Conservation (phyloP, 2,113 vertebrate species). For the Dermatemys mawii region DNA sequence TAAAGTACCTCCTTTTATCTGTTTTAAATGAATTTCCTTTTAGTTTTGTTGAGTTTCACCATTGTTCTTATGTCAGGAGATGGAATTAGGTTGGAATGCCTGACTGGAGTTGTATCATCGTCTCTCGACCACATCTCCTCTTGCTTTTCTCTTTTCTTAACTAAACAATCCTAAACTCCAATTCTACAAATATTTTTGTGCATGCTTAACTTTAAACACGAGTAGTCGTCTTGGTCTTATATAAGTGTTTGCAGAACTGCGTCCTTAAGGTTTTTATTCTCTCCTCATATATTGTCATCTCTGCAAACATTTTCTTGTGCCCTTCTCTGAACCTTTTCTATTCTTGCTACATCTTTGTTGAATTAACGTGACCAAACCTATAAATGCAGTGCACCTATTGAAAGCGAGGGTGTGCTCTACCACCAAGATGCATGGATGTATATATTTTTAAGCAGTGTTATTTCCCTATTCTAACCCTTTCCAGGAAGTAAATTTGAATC, state of each 20-base stretch:
- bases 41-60: not conserved
- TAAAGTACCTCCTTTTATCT: not conserved
- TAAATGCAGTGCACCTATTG: not conserved
- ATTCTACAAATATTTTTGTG: not conserved
- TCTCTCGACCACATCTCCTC: not conserved
- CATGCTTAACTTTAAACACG: not conserved
- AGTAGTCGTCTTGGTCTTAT: not conserved
- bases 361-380: not conserved
- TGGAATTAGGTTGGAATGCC: not conserved
- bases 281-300: not conserved
- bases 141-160: not conserved
- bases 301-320: not conserved
- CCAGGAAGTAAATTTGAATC: not conserved
- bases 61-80: not conserved
- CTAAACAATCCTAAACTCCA: not conserved
- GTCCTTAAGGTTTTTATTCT: not conserved
- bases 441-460: not conserved
- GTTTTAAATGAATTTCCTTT: not conserved
- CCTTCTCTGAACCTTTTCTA: not conserved
- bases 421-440: not conserved
- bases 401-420: not conserved
- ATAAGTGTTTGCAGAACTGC: not conserved
- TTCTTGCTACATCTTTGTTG: not conserved
- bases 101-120: not conserved
- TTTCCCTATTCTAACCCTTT: not conserved